A percentile compares a stretch with the other conserved stretches of the same genome.
Evolutionary conservation across 1,140 invertebrate species (phyloP).

Genomic region (Globodera rostochiensis): DNA sequence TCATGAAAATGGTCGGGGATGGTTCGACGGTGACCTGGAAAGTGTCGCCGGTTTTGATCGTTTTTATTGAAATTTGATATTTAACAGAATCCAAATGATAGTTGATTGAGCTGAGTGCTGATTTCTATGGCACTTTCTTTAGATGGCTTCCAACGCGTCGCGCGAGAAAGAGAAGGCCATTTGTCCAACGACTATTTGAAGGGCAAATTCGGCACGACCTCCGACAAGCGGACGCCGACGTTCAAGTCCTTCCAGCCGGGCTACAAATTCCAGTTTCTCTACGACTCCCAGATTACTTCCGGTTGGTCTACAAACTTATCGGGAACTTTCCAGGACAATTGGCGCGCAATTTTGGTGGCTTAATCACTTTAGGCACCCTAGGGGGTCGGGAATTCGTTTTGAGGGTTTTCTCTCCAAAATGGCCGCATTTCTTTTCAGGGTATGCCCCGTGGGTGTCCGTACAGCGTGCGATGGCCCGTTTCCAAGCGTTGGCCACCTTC

Average conservation of each 20-base stretch:
- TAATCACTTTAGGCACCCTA: too few species aligned
- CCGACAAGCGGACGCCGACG: not conserved
- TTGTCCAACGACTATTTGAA: not conserved
- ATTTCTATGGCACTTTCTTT: too few species aligned
- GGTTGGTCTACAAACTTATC: not conserved
- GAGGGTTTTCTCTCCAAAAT: too few species aligned
- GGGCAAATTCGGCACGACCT: not conserved
- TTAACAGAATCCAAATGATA: too few species aligned
- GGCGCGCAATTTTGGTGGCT: not conserved
- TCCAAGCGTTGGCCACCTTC: not conserved
- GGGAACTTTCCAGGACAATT: not conserved
- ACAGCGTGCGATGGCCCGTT: conserved; percentile 5
- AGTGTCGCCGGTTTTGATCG: too few species aligned
- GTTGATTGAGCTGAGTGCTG: too few species aligned
- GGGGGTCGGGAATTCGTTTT: too few species aligned
- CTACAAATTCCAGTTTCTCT: not conserved
- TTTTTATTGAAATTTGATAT: too few species aligned
- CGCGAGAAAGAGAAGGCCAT: not conserved
- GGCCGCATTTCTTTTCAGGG: not conserved
- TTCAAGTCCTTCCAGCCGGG: not conserved
- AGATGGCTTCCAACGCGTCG: too few species aligned
- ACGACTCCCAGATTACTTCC: not conserved
- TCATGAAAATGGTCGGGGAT: too few species aligned
- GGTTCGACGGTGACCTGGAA: too few species aligned
- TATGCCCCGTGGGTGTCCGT: conserved; percentile 1